phyloP scores from a whole-genome alignment of 2,113 vertebrate genomes.

The Megalops atlanticus region DNA sequence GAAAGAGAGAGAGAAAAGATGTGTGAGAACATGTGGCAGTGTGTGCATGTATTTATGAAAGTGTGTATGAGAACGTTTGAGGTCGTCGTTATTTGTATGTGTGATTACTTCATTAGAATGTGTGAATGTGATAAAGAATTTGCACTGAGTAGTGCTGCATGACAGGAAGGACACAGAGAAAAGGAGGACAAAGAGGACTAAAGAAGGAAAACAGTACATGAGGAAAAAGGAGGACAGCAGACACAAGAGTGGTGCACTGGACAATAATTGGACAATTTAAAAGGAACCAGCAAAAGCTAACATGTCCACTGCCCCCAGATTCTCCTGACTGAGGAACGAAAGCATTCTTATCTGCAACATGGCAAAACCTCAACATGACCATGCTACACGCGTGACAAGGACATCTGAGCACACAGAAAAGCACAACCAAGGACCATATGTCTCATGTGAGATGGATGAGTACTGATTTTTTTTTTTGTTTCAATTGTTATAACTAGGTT shows the following conservation, averaged over 20 bases:
- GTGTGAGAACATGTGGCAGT: slow-evolving; percentile 4
- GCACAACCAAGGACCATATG: neutral
- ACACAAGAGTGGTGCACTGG: neutral
- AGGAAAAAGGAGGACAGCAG: too few relatives aligned
- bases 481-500: neutral
- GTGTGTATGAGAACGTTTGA: neutral
- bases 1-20: neutral
- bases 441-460: neutral
- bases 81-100: neutral
- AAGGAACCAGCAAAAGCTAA: neutral
- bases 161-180: slow-evolving; percentile 16
- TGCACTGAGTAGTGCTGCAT: neutral
- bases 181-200: neutral
- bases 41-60: neutral
- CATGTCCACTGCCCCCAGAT: neutral
- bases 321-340: too few relatives aligned
- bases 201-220: slow-evolving; percentile 25
- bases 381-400: neutral
- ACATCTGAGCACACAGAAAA: neutral
- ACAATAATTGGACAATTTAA: neutral
- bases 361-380: neutral
- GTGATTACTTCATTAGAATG: neutral
- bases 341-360: neutral
- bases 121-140: neutral
- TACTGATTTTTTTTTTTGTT: neutral